Evolutionary conservation across 2,888 invertebrate species (phyloP).

Genomic region (Caenorhabditis sp.): DNA sequence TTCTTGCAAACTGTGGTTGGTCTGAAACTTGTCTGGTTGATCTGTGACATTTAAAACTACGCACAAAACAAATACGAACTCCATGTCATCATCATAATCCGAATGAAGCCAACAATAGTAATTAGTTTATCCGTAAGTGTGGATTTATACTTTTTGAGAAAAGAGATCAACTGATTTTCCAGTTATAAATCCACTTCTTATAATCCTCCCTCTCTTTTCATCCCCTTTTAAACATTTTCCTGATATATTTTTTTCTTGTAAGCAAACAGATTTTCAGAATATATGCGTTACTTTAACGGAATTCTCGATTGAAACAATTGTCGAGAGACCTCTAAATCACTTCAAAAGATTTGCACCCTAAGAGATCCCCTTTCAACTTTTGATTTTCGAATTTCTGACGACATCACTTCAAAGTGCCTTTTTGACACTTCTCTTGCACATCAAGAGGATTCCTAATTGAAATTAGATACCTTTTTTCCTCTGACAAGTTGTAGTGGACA

Average conservation of each 20-base stretch:
- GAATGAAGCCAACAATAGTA: slow-evolving; percentile 37
- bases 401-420: slow-evolving; percentile 24
- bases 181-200: slow-evolving; percentile 7
- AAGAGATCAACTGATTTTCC: slow-evolving; percentile 26
- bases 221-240: slow-evolving; percentile 3
- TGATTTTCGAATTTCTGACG: slow-evolving; percentile 24
- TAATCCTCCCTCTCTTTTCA: slow-evolving; percentile 15
- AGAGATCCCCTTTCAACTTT: slow-evolving; percentile 14
- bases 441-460: slow-evolving; percentile 47
- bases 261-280: not conserved
- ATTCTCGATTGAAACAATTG: not conserved
- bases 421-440: slow-evolving; percentile 37
- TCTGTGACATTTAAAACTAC: slow-evolving; percentile 3
- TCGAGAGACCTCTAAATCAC: slow-evolving; percentile 10
- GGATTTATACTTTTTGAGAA: slow-evolving; percentile 18
- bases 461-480: slow-evolving; percentile 44
- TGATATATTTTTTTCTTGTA: not conserved
- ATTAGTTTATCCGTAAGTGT: slow-evolving; percentile 11
- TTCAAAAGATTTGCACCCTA: slow-evolving; percentile 17
- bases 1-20: not conserved
- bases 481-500: slow-evolving; percentile 19
- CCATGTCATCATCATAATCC: slow-evolving; percentile 23
- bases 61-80: not conserved
- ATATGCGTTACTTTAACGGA: not conserved
- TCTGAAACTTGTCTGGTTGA: not conserved